Conservation (phyloP, 1,140 invertebrate genomes). For the Cyphomyrmex costatus region DNA sequence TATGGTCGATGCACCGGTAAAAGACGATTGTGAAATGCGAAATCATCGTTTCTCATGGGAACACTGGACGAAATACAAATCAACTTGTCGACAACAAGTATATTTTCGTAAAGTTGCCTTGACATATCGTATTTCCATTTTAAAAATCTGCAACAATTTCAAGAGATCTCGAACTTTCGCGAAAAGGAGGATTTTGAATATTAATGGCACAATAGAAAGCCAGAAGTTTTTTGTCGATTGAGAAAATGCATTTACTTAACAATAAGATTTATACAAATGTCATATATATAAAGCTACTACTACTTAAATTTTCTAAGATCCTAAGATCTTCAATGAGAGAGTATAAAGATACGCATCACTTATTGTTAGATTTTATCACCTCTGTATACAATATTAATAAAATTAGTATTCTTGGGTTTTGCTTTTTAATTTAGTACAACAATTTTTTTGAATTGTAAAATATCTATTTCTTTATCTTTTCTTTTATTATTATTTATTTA, state of each 20-base stretch:
- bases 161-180: slow-evolving; percentile 5
- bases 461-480: neutral
- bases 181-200: slow-evolving; percentile 6
- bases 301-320: too few species aligned
- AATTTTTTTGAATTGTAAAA: too few species aligned
- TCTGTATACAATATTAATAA: too few species aligned
- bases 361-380: too few species aligned
- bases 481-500: neutral
- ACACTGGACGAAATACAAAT: slow-evolving; percentile 43
- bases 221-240: neutral
- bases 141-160: neutral
- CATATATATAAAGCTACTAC: too few species aligned
- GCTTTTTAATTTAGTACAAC: too few species aligned
- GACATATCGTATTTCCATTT: neutral
- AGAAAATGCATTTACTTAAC: neutral
- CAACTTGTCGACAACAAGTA: slow-evolving; percentile 50
- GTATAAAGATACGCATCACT: too few species aligned
- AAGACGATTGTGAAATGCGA: slow-evolving; percentile 50
- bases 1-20: neutral
- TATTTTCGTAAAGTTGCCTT: neutral
- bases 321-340: too few species aligned
- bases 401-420: too few species aligned
- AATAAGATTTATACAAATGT: neutral
- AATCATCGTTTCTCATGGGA: slow-evolving; percentile 34
- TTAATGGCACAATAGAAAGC: neutral